A percentile compares a stretch with the other conserved stretches of the same genome.
phyloP scores from a whole-genome alignment of 2,797 vertebrate species.

The Eptatretus atami region DNA sequence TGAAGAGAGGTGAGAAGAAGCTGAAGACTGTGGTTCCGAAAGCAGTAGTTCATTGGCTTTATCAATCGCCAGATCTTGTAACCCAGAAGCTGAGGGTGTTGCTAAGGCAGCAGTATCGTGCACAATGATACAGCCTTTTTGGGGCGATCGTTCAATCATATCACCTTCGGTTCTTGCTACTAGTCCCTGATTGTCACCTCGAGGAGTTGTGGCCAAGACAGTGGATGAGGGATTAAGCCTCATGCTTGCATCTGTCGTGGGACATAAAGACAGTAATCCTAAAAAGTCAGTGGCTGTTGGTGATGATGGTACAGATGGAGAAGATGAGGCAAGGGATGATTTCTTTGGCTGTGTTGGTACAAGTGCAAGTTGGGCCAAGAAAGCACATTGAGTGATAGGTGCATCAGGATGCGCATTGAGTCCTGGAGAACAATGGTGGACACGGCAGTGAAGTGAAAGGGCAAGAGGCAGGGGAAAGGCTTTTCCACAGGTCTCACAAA shows the following conservation, averaged over 20 bases:
- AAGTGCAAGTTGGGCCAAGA: background rate
- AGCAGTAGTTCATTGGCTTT: no score
- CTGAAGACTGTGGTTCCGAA: constrained; percentile 19
- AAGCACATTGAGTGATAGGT: no score
- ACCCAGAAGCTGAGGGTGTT: no score
- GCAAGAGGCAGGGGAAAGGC: constrained; percentile 62
- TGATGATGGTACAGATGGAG: background rate
- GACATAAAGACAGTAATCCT: background rate
- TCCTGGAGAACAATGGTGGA: constrained; percentile 14
- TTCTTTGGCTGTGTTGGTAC: constrained; percentile 20
- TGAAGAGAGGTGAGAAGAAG: constrained; percentile 26
- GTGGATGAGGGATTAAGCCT: no score
- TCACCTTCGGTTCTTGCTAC: no score
- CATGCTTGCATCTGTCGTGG: background rate
- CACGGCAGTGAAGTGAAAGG: constrained; percentile 36
- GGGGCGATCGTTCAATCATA: constrained; percentile 27
- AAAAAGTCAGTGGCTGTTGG: background rate
- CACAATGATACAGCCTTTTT: constrained; percentile 39
- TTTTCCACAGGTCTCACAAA: constrained; percentile 62
- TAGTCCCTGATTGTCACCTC: no score
- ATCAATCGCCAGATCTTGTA: no score
- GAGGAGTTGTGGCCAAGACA: no score
- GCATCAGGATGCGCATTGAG: constrained; percentile 10
- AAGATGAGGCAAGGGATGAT: constrained; percentile 8
- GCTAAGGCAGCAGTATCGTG: no score